A percentile compares a stretch with the other conserved stretches of the same genome.
Evolutionary conservation across 2,113 vertebrate genomes (phyloP).

Genomic region (Pyxicephalus adspersus): DNA sequence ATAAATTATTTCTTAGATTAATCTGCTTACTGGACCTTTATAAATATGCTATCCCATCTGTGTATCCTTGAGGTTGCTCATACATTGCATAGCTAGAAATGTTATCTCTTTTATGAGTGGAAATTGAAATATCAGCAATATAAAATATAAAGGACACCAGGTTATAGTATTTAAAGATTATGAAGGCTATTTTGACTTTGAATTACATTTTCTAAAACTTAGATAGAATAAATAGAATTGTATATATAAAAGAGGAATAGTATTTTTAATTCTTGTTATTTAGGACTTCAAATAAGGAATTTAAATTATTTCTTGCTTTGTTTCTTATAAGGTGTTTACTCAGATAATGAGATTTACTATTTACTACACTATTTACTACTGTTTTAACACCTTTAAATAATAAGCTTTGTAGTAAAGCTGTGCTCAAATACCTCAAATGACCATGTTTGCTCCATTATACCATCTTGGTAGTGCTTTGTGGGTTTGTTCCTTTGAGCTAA

Average conservation of each 20-base stretch:
- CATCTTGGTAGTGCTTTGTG: no score
- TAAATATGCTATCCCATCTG: constrained; percentile 52
- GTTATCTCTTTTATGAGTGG: not conserved
- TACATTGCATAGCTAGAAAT: constrained; percentile 20
- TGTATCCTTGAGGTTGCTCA: constrained; percentile 35
- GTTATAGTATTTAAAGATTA: constrained; percentile 17
- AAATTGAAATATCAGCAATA: constrained; percentile 46
- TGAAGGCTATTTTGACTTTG: constrained; percentile 27
- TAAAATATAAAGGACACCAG: constrained; percentile 22
- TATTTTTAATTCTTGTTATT: not conserved
- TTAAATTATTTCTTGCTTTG: no score
- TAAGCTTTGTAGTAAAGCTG: no score
- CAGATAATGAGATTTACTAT: no score
- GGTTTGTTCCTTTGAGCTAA: no score
- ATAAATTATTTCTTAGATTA: constrained; percentile 26
- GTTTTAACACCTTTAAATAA: no score
- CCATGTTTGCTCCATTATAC: no score
- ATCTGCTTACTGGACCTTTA: constrained; percentile 52
- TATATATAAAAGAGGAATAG: not conserved
- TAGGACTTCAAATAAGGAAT: not conserved
- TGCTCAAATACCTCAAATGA: no score
- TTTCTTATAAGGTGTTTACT: no score
- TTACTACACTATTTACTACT: no score
- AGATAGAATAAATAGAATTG: not conserved
- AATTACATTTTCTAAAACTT: not conserved